Base-by-base conservation (phyloP, 2,888 invertebrate species). In the Temnothorax ravouxi region DNA sequence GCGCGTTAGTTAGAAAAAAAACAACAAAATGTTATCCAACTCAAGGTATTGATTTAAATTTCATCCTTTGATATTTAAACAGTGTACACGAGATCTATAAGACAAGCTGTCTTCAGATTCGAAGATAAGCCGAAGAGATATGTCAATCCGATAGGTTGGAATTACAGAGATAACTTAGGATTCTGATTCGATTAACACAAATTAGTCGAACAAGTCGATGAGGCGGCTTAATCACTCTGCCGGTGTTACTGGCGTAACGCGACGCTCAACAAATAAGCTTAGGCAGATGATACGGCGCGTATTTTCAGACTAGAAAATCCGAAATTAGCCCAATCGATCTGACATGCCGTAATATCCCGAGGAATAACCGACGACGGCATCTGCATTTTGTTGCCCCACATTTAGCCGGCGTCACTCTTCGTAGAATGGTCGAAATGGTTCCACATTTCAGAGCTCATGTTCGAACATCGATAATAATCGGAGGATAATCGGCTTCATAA, bases 271-370 rank as follows among this genome's bases (percentile, higher is more conserved):
- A 66, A 64, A 52, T 18, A 66, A 52, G 25, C 29, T 38, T 38
- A 44, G 3, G 1, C 34, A 25, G 71, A 71, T 44, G 56, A 69
- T 56, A 29, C 13, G 44, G 47, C 61, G 47, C 8, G 15, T 61
- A 77, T 67, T 77, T 71, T 59, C 13, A 47, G 54, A 2, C 21
- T n/a, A 59, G 71, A 34, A 71, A 59, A 25, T 47, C 79, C 47
- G 13, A 25, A 71, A 71, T 79, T 71, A 71, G 59, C 34, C 21
- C 25, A 44, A 44, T 69, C 47, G 52, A 59, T 71, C 34, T 34
- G 69, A 69, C 56, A 69, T 44, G 52, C 52, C 25, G n/a, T n/a
- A 69, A 56, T 56, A 47, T 8, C 18, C 6, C 21, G 13, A 69
- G 34, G 56, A 79, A 79, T 79, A 79, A 54, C 67, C 29, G 44